A percentile compares a stretch with the other conserved stretches of the same genome.
These are phyloP conservation scores for Cryptoblepharus egeriae DNA, from an alignment of 2,797 vertebrate species.

Conservation along the genomic window DNA sequence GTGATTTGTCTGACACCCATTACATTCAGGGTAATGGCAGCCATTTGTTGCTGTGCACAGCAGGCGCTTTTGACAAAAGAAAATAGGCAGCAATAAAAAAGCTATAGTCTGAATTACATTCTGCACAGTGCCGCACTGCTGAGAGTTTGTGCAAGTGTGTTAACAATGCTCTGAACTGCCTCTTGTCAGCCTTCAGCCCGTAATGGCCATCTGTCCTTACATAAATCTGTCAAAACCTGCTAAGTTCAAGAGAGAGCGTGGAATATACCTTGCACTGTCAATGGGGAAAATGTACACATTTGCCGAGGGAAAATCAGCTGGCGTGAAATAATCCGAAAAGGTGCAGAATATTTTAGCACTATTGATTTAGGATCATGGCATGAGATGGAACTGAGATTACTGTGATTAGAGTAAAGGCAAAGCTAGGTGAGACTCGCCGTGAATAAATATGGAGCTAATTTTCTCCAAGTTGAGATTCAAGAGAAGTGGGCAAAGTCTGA, in stretches of 20 bases:
- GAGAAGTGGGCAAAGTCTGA: not conserved
- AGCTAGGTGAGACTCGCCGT: conserved; percentile 17
- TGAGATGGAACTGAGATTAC: conserved; percentile 55
- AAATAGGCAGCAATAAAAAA: conserved; percentile 87
- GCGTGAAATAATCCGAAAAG: conserved; percentile 59
- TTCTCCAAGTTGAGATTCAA: not conserved
- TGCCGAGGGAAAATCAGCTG: conserved; percentile 56
- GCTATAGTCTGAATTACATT: conserved; percentile 89
- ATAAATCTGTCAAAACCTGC: conserved; percentile 91
- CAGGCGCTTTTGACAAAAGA: conserved; percentile 87
- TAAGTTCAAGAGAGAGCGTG: conserved; percentile 82
- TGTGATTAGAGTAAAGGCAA: conserved; percentile 62
- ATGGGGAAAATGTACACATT: conserved; percentile 67
- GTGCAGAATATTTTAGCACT: conserved; percentile 62
- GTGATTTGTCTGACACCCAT: conserved; percentile 87
- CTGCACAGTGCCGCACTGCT: conserved; percentile 79
- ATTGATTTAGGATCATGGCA: conserved; percentile 66
- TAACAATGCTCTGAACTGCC: conserved; percentile 97
- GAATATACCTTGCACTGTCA: conserved; percentile 83
- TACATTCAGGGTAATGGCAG: conserved; percentile 90
- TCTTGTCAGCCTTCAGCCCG: conserved; percentile 95
- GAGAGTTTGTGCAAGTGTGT: conserved; percentile 97
- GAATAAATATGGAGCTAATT: conserved; percentile 45
- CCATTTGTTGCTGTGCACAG: conserved; percentile 91
- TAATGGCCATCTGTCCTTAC: conserved; percentile 95